Conservation (phyloP, 2,888 invertebrate genomes). For the Oxystoma pomonae region DNA sequence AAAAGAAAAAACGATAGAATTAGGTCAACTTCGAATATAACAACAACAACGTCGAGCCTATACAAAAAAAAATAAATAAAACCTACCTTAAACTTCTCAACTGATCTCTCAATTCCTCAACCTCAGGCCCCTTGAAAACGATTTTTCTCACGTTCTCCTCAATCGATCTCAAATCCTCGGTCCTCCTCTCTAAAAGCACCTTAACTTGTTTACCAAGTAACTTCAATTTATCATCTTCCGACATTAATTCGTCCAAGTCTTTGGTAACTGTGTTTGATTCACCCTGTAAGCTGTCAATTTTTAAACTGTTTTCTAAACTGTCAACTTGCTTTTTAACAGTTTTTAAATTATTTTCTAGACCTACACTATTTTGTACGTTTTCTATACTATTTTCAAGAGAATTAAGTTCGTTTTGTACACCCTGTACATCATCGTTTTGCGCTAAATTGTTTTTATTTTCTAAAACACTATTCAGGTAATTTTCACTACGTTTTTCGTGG, state of each 20-base stretch:
- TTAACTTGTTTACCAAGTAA: constrained; percentile 54
- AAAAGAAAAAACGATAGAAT: too few species aligned
- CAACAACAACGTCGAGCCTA: too few species aligned
- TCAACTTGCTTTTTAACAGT: background rate
- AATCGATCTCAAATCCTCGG: constrained; percentile 53
- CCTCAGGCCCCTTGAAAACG: constrained; percentile 52
- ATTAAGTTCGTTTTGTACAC: too few species aligned
- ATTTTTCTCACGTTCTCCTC: constrained; percentile 52
- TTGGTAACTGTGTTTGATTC: background rate
- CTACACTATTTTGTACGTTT: background rate
- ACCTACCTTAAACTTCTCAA: constrained; percentile 51
- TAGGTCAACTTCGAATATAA: too few species aligned
- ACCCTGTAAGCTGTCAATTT: background rate
- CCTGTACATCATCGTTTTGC: too few species aligned
- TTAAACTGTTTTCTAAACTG: background rate
- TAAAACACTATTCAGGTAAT: too few species aligned
- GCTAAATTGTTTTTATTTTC: too few species aligned
- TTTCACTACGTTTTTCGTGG: too few species aligned
- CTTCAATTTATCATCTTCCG: constrained; percentile 40
- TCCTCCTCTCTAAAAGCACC: constrained; percentile 50
- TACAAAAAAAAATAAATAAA: too few species aligned
- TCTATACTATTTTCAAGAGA: too few species aligned
- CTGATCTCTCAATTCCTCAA: constrained; percentile 51
- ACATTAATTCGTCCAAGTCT: background rate
- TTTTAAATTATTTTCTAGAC: background rate